Base-by-base conservation (phyloP, 2,113 vertebrate genomes). In the Eclectus roratus region DNA sequence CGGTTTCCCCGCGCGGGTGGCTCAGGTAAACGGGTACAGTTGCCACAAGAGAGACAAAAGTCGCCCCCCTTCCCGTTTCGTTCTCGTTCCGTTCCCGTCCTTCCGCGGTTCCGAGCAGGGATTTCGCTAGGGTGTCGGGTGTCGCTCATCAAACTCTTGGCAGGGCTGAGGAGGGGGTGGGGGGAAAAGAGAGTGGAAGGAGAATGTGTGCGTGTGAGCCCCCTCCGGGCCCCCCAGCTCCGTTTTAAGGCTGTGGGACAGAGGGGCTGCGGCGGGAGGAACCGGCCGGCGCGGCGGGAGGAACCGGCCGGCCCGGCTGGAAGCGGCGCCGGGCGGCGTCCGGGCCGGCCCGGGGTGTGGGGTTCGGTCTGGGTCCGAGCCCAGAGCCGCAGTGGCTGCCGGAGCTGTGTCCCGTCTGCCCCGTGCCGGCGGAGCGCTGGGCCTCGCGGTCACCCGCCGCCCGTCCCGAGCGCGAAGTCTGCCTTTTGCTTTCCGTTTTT, bases 101-200 rank as follows among this genome's bases (percentile, higher is more conserved):
- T 80, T 50, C 89, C 70, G 81, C 79, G 44, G 76, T 86, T 71
- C 74, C 31, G 50, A 60, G 65, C 91, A n/a, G 63, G 66, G 89
- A 70, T 93, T 94, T 83, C 71, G 66, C 25, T 6, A 71, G 74
- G 63, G 93, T 92, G 85, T 95, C 95, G 90, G 85, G 74, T 96
- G 89, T 96, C 93, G 70, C 88, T 87, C 83, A 15, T 63, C 87
- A 29, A 35, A 88, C 79, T 95, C 84, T 77, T 65, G 91, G 69
- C 89, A 49, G 39, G 63, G 71, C 52, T 78, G 58, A 24, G 24
- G 69, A 66, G 91, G 53, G 71, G 56, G 43, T 41, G 78, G 47
- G 43, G 41, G 66, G 28, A 50, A 31, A 64, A 63, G 74, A 33
- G 39, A 50, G 72, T 3, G 43, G 39, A n/a, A n/a, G n/a, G 55